Evolutionary conservation across 2,113 vertebrate genomes (phyloP).

Genomic region (Limnothrissa miodon): DNA sequence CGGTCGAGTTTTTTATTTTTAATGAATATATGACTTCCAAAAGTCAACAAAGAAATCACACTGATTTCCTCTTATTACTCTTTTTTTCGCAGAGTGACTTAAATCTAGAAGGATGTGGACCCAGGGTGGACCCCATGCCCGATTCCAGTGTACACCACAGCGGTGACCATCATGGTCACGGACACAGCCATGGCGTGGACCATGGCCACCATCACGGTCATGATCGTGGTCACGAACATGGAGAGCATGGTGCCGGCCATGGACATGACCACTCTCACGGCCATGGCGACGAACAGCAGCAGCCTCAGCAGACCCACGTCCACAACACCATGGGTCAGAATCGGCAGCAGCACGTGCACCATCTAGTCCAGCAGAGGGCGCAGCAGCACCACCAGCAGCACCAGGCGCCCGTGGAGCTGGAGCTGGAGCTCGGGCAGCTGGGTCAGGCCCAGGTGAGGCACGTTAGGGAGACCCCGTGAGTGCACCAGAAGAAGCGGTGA

Average conservation of each 20-base stretch:
- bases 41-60: neutral
- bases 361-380: too few relatives aligned
- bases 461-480: conserved; percentile 58
- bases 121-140: neutral
- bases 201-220: conserved; percentile 24
- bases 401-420: neutral
- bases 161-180: conserved; percentile 33
- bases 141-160: conserved; percentile 9
- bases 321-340: conserved; percentile 21
- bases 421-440: neutral
- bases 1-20: neutral
- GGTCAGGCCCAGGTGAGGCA: conserved; percentile 22
- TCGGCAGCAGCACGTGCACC: conserved; percentile 20
- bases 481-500: conserved; percentile 64
- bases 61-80: neutral
- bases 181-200: neutral
- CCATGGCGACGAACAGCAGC: neutral
- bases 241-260: neutral
- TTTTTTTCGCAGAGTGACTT: conserved; percentile 46
- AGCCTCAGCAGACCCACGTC: neutral
- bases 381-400: neutral
- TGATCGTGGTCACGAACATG: conserved; percentile 17
- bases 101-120: conserved; percentile 55
- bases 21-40: neutral
- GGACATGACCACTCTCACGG: conserved; percentile 40